Evolutionary conservation across 2,797 vertebrate species (phyloP).

Genomic region (Podarcis siculus): DNA sequence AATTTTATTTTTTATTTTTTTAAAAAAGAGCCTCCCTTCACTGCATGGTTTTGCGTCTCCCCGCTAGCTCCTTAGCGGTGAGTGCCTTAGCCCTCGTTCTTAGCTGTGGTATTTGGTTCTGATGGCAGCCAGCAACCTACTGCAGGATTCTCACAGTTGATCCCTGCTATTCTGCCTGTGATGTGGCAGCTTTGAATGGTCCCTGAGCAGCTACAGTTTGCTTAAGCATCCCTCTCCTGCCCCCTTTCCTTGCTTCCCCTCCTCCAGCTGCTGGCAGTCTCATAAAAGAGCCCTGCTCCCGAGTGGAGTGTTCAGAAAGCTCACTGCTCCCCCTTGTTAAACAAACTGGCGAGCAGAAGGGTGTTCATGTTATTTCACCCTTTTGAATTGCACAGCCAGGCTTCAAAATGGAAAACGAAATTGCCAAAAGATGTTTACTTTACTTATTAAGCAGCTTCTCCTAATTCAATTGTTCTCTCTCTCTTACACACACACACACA

Average conservation of each 20-base stretch:
- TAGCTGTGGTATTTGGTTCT: conserved; percentile 1
- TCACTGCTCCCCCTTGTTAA: conserved; percentile 61
- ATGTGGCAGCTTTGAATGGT: conserved; percentile 33
- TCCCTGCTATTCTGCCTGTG: conserved; percentile 16
- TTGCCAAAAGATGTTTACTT: conserved; percentile 69
- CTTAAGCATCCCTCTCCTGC: conserved; percentile 54
- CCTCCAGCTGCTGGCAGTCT: conserved; percentile 56
- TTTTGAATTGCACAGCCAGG: conserved; percentile 59
- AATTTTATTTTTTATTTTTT: conserved; percentile 29
- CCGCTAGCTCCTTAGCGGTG: conserved; percentile 27
- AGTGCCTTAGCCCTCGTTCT: conserved; percentile 49
- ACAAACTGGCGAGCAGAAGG: conserved; percentile 65
- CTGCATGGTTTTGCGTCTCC: conserved; percentile 12
- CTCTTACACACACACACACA: conserved; percentile 51
- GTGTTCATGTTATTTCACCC: conserved; percentile 66
- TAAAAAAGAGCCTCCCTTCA: conserved; percentile 21
- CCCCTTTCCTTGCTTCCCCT: conserved; percentile 57
- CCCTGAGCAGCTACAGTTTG: conserved; percentile 25
- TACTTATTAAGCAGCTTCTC: conserved; percentile 68
- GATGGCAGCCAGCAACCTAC: conserved; percentile 54
- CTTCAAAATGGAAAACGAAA: conserved; percentile 68
- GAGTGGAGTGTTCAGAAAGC: conserved; percentile 49
- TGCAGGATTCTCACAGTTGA: conserved; percentile 13
- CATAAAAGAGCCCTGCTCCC: conserved; percentile 36
- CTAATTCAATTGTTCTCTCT: conserved; percentile 71